These are phyloP conservation scores for Agrochola lychnidis DNA, from an alignment of 2,888 invertebrate species.

Conservation along the genomic window DNA sequence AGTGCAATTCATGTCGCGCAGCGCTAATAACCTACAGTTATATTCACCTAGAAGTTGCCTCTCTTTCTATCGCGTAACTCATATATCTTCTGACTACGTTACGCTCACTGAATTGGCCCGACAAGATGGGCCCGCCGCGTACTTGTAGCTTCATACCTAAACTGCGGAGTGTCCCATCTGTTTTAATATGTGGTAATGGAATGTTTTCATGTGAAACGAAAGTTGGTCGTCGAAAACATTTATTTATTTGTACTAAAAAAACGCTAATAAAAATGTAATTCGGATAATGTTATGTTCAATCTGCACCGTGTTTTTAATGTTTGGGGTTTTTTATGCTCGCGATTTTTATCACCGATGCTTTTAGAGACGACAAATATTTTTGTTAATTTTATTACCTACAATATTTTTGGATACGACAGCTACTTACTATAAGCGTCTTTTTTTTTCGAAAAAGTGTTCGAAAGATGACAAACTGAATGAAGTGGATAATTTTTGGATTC, in stretches of 20 bases:
- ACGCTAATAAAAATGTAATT: background rate
- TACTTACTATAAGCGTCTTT: background rate
- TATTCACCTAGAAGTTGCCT: no score
- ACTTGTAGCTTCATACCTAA: no score
- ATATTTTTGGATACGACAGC: background rate
- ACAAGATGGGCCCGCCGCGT: no score
- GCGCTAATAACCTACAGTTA: no score
- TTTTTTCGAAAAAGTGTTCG: background rate
- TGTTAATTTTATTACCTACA: constrained; percentile 3
- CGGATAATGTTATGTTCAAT: background rate
- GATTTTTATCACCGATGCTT: background rate
- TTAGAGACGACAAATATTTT: background rate
- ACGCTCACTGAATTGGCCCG: no score
- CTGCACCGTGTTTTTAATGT: background rate
- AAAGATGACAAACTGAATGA: background rate
- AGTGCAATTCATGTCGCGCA: no score
- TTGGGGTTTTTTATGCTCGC: background rate
- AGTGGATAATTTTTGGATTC: no score
- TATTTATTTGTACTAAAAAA: background rate
- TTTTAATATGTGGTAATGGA: background rate
- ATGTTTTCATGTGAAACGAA: background rate
- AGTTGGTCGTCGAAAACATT: background rate
- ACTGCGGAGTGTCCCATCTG: no score
- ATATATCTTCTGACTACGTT: no score
- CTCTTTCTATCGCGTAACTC: no score